phyloP scores from a whole-genome alignment of 1,140 invertebrate species.

The Telenomus remus region DNA sequence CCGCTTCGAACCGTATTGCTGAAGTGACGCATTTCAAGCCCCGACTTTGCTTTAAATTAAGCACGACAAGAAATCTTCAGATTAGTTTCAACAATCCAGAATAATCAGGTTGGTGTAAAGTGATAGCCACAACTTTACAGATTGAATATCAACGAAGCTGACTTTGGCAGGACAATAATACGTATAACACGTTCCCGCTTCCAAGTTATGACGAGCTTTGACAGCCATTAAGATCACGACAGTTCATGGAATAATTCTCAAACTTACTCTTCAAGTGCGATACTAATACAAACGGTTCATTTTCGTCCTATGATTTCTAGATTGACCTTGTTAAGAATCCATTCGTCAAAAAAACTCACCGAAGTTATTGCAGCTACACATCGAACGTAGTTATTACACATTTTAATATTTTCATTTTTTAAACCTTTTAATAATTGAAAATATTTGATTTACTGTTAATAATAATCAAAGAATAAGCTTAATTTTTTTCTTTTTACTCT shows the following conservation, averaged over 20 bases:
- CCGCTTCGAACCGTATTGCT: conserved; percentile 15
- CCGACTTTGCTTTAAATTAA: conserved; percentile 29
- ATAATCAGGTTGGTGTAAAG: conserved; percentile 51
- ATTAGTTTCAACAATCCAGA: conserved; percentile 37
- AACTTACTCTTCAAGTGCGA: conserved; percentile 10
- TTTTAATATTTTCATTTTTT: no score
- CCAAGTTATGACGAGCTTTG: conserved; percentile 42
- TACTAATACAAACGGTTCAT: conserved; percentile 4
- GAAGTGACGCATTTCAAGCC: conserved; percentile 28
- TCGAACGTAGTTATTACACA: no score
- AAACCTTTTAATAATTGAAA: no score
- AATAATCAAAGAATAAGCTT: no score
- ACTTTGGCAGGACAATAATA: conserved; percentile 43
- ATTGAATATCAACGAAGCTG: conserved; percentile 51
- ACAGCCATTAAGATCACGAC: conserved; percentile 32
- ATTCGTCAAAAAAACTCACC: no score
- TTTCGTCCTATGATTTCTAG: no score
- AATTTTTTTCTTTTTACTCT: no score
- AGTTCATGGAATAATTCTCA: conserved; percentile 14
- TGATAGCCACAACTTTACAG: conserved; percentile 52
- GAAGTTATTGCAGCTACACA: no score
- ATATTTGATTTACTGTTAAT: no score
- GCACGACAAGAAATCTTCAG: conserved; percentile 45
- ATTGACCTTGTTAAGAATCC: no score
- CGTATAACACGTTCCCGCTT: conserved; percentile 35